Conservation (phyloP, 2,888 invertebrate species). For the Brenthis hecate region DNA sequence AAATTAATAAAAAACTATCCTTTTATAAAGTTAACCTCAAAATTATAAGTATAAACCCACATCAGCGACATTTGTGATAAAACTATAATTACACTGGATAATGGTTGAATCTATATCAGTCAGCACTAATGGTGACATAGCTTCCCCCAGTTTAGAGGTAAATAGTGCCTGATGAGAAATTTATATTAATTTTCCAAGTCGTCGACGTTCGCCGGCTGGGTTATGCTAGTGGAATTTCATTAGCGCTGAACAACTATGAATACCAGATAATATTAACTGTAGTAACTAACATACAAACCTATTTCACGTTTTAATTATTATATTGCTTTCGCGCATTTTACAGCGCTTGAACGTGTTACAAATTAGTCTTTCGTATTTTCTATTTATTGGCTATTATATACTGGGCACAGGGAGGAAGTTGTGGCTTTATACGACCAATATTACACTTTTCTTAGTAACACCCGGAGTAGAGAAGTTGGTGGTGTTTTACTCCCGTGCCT, state of each 20-base stretch:
- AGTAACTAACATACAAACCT: conserved; percentile 21
- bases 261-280: conserved; percentile 22
- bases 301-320: not conserved
- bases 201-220: conserved; percentile 50
- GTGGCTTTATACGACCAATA: no score
- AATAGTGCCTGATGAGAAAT: conserved; percentile 42
- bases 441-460: no score
- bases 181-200: conserved; percentile 51
- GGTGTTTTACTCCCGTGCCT: no score
- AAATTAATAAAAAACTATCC: no score
- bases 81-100: conserved; percentile 26
- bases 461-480: no score
- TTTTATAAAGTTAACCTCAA: no score
- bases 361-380: no score
- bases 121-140: conserved; percentile 28
- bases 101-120: conserved; percentile 26
- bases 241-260: conserved; percentile 31
- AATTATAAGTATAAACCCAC: no score
- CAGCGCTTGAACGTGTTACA: no score
- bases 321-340: not conserved
- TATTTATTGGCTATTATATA: no score
- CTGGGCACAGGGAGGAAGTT: no score
- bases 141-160: conserved; percentile 27
- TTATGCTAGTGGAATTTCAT: conserved; percentile 39
- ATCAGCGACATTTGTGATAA: conserved; percentile 1